phyloP scores from a whole-genome alignment of 2,888 invertebrate genomes.

The Cryptocheilus praepositus region DNA sequence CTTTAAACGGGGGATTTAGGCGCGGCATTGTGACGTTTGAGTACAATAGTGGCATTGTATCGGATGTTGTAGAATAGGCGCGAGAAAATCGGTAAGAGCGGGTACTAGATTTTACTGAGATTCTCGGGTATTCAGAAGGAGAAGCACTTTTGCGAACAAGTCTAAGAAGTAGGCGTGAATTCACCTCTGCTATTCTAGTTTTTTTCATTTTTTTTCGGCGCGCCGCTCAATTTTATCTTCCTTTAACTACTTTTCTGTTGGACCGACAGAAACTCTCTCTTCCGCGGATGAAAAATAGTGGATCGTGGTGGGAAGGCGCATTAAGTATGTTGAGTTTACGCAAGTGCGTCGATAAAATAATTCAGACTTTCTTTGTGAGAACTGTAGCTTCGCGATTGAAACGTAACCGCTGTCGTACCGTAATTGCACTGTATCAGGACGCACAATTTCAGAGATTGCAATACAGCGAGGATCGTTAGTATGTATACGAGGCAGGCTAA shows the following conservation, averaged over 20 bases:
- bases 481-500: too few species aligned
- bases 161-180: slow-evolving; percentile 37
- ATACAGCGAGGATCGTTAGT: too few species aligned
- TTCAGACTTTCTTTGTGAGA: slow-evolving; percentile 22
- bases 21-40: too few species aligned
- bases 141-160: slow-evolving; percentile 16
- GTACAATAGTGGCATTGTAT: too few species aligned
- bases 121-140: slow-evolving; percentile 28
- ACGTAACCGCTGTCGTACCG: background rate
- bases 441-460: background rate
- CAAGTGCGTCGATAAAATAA: slow-evolving; percentile 51
- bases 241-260: slow-evolving; percentile 39
- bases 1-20: too few species aligned
- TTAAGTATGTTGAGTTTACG: slow-evolving; percentile 4
- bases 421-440: too few species aligned
- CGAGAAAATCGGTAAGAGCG: background rate
- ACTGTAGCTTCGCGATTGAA: slow-evolving; percentile 1
- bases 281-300: background rate
- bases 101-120: slow-evolving; percentile 21
- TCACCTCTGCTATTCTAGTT: slow-evolving; percentile 10
- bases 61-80: background rate
- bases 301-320: too few species aligned
- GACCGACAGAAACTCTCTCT: slow-evolving; percentile 32
- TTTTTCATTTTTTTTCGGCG: slow-evolving; percentile 32
- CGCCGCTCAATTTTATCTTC: slow-evolving; percentile 40